Percentiles rank a stretch among this genome's conserved stretches.
Conservation (phyloP, 2,888 invertebrate genomes). For the Lithophane semibrunnea region DNA sequence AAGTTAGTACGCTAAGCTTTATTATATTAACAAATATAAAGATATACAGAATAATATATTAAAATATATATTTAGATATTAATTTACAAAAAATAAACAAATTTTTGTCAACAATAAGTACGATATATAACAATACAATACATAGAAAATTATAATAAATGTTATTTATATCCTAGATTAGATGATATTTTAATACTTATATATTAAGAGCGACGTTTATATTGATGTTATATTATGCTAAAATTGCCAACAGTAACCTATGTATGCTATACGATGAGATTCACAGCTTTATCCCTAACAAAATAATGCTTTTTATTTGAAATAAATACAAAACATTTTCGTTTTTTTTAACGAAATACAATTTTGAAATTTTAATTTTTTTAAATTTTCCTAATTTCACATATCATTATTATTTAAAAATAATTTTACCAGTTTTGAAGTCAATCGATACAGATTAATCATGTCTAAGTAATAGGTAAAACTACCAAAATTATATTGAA, state of each 20-base stretch:
- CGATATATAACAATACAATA: conserved; percentile 11
- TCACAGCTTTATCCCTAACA: neutral
- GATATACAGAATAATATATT: neutral
- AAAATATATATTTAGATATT: neutral
- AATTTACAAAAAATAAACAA: conserved; percentile 25
- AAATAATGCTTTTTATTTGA: neutral
- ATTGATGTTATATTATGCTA: conserved; percentile 1
- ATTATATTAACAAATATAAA: conserved; percentile 13
- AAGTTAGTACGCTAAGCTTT: conserved; percentile 37
- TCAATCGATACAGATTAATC: neutral
- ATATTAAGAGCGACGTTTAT: conserved; percentile 14
- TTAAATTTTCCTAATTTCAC: neutral
- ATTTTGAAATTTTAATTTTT: too few species aligned
- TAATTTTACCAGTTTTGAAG: neutral
- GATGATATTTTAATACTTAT: conserved; percentile 39
- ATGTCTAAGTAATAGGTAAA: neutral
- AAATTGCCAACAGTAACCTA: conserved; percentile 15
- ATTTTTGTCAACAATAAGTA: conserved; percentile 1
- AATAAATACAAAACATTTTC: neutral
- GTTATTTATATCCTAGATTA: neutral
- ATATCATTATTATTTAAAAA: neutral
- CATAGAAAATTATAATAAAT: neutral
- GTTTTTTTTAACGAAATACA: neutral
- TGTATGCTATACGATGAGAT: conserved; percentile 14
- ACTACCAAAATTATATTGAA: neutral